Base-by-base conservation (phyloP, 2,888 invertebrate genomes). In the Chaetogeoica ovagalla region DNA sequence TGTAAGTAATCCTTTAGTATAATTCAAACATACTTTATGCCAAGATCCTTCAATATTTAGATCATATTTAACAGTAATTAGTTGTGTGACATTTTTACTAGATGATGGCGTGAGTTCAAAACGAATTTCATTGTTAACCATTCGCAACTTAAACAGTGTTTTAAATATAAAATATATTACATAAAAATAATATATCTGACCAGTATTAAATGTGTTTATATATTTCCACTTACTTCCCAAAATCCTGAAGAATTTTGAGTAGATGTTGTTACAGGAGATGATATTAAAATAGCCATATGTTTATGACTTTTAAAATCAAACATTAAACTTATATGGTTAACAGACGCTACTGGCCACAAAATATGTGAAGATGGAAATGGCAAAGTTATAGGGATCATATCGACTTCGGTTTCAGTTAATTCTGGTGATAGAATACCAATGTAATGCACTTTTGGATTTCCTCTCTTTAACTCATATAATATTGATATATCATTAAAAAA, bases 401-500 rank as follows among this genome's bases (percentile, higher is more conserved):
- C 92, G 37, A 95, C 94, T 86, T 94, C 93, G 74, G 91, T 90
- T 85, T 94, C 94, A 85, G 91, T 91, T 85, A 94, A 94, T 85
- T 95, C 94, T 5, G 94, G 93, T 84, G 92, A 91, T 83, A 95
- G 87, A 11, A 94, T 91, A 60, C 93, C 90, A 83, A 92, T 92
- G 85, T 93, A 92, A 85, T 93, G 92, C 17, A 93, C 94, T 88
- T 95, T 94, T 39, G 94, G 94, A 86, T 94, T 94, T 83, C 91
- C 91, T 84, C 92, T 91, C 84, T 94, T 92, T 82, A 97, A 87
- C 85, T 95, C 95, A 86, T 96, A 95, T 82, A 97, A 88, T 83
- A 97, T 94, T 0, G 95, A 95, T 52, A 95, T 92, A 85, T 96
- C 95, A 86, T 97, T 96, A 87, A 95, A 96, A 86, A 94, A 97